These are phyloP conservation scores for Platorchestia sp. DNA, from an alignment of 1,140 invertebrate genomes.

Conservation along the genomic window DNA sequence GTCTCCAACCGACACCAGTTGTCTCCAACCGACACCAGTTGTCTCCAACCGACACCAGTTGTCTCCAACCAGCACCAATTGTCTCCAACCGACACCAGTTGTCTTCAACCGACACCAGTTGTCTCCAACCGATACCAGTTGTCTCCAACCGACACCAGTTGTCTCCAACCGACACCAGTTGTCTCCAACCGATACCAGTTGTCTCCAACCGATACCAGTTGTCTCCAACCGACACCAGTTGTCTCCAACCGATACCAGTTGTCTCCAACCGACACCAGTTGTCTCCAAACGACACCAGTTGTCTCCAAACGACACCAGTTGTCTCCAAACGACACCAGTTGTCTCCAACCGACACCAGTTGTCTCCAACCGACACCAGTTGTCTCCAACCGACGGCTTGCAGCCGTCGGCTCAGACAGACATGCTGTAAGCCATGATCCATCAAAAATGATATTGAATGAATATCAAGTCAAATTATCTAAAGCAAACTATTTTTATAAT, in stretches of 20 bases:
- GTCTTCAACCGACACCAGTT: too few species aligned
- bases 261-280: too few species aligned
- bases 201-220: not conserved
- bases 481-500: too few species aligned
- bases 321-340: not conserved
- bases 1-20: not conserved
- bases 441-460: not conserved
- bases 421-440: not conserved
- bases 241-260: not conserved
- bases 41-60: not conserved
- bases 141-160: not conserved
- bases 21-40: too few species aligned
- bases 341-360: too few species aligned
- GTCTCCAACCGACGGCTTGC: too few species aligned
- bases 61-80: too few species aligned
- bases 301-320: too few species aligned
- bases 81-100: not conserved
- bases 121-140: not conserved
- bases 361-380: not conserved
- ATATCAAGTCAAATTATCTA: not conserved
- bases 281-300: not conserved
- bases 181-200: not conserved
- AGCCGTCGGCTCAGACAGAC: not conserved
- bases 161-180: too few species aligned
- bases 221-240: too few species aligned